Evolutionary conservation across 2,113 vertebrate species (phyloP).

Genomic region (Clarias macrocephalus): DNA sequence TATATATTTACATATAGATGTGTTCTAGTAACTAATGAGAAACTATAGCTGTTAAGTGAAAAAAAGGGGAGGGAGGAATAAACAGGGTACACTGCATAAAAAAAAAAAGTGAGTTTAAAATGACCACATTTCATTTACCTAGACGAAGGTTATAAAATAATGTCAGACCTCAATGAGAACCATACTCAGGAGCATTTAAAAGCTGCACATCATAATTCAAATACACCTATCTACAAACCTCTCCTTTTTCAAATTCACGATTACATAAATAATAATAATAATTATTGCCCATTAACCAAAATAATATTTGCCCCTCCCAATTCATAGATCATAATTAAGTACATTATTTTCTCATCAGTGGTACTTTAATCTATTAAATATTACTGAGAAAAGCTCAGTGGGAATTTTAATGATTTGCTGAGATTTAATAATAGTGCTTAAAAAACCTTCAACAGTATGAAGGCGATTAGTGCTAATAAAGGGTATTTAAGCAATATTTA

Average conservation of each 20-base stretch:
- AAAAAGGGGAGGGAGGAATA: conserved; percentile 1
- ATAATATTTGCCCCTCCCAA: background rate
- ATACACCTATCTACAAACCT: conserved; percentile 58
- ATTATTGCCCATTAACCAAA: conserved; percentile 51
- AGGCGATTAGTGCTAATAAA: background rate
- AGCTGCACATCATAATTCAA: conserved; percentile 40
- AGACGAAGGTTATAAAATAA: conserved; percentile 30
- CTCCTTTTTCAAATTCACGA: conserved; percentile 42
- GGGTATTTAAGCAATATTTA: background rate
- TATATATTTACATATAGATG: conserved; percentile 57
- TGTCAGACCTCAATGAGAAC: conserved; percentile 16
- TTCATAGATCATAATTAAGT: background rate
- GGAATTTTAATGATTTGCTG: conserved; percentile 1
- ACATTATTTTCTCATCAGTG: conserved; percentile 1
- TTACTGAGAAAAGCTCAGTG: background rate
- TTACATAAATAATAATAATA: conserved; percentile 42
- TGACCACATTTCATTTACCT: conserved; percentile 38
- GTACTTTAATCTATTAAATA: conserved; percentile 6
- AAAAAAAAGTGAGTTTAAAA: conserved; percentile 19
- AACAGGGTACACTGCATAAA: conserved; percentile 25
- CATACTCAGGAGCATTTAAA: conserved; percentile 31
- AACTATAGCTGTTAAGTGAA: conserved; percentile 29
- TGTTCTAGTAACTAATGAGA: conserved; percentile 52
- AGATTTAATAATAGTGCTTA: background rate
- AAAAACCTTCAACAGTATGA: background rate